Conservation (phyloP, 1,140 invertebrate species). For the Anastatus disparis region DNA sequence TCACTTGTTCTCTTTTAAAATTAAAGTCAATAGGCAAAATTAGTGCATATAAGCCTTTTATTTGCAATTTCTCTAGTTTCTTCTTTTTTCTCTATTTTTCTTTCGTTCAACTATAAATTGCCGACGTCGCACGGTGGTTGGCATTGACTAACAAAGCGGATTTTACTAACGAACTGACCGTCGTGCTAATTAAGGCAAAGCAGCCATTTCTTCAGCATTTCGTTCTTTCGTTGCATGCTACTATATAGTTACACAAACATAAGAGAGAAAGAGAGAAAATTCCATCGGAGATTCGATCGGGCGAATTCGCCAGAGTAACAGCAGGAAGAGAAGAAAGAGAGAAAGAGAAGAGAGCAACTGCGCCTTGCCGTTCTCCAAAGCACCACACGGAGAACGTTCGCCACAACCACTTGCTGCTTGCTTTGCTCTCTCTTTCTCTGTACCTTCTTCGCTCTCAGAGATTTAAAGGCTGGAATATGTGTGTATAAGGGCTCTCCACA, state of each 20-base stretch:
- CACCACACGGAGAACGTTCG: conserved; percentile 12
- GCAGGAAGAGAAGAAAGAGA: conserved; percentile 13
- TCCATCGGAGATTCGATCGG: conserved; percentile 30
- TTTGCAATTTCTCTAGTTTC: background rate
- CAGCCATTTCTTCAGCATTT: background rate
- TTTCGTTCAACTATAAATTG: background rate
- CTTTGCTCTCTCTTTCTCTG: conserved; percentile 33
- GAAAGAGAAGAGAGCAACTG: conserved; percentile 17
- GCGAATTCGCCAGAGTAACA: conserved; percentile 11
- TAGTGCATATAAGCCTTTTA: background rate
- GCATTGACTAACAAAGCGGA: background rate
- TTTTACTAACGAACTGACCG: background rate
- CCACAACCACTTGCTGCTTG: conserved; percentile 14
- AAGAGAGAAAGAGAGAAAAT: conserved; percentile 17
- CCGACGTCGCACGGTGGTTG: too few species aligned
- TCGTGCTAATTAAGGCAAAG: background rate
- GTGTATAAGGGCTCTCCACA: background rate
- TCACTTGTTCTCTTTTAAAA: conserved; percentile 7
- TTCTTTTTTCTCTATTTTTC: background rate
- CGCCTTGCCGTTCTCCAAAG: conserved; percentile 11
- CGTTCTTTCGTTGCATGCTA: background rate
- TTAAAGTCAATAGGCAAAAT: too few species aligned
- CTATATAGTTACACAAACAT: conserved; percentile 11
- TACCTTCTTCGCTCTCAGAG: background rate
- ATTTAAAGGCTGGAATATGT: background rate